Evolutionary conservation across 1,140 invertebrate species (phyloP).

Genomic region (Plectus sambesii): DNA sequence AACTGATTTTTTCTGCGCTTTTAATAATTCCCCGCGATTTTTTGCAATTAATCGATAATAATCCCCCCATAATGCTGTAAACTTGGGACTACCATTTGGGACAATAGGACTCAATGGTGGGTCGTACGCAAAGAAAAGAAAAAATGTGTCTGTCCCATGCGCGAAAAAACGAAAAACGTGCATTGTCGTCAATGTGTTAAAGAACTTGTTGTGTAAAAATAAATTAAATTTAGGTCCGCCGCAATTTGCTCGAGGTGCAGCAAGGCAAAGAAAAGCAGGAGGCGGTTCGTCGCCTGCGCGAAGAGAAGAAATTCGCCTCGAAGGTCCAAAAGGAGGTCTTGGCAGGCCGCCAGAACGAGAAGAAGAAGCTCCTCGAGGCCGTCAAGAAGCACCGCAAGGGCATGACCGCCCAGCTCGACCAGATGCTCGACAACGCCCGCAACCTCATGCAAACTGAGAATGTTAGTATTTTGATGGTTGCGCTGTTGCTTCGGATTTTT

Average conservation of each 20-base stretch:
- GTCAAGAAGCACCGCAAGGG: constrained; percentile 49
- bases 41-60: no score
- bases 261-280: constrained; percentile 68
- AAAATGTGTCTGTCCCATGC: no score
- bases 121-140: no score
- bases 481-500: no score
- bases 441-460: constrained; percentile 27
- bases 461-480: no score
- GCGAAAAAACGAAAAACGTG: no score
- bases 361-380: constrained; percentile 53
- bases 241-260: constrained; percentile 71
- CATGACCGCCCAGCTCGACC: constrained; percentile 43
- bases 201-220: constrained; percentile 11
- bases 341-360: constrained; percentile 66
- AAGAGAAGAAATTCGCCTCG: constrained; percentile 77
- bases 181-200: no score
- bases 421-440: constrained; percentile 38
- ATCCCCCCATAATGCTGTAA: no score
- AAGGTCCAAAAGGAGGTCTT: constrained; percentile 63
- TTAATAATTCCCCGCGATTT: no score
- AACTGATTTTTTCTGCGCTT: no score
- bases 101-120: no score
- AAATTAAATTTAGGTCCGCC: constrained; percentile 55
- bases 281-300: constrained; percentile 72
- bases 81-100: no score